Conservation (phyloP, 2,888 invertebrate genomes). For the Dasypogon diadema region DNA sequence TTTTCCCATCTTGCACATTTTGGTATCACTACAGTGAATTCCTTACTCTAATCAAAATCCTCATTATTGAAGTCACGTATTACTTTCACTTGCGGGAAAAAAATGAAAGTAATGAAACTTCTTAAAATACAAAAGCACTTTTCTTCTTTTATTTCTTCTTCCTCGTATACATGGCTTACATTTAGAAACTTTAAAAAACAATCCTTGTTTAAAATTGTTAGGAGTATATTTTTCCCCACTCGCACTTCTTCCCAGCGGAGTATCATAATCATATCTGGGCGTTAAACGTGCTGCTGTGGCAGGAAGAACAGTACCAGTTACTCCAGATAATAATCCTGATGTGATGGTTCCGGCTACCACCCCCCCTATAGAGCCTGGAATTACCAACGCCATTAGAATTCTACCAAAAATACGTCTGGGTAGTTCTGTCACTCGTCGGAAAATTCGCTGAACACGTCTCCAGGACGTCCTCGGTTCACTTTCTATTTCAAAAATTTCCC, state of each 20-base stretch:
- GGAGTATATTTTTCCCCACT: not conserved
- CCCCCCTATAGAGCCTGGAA: slow-evolving; percentile 30
- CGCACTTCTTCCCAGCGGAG: not conserved
- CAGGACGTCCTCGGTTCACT: slow-evolving; percentile 17
- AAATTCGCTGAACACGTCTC: not conserved
- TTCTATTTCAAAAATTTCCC: not conserved
- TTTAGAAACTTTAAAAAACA: not conserved
- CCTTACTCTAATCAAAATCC: no score
- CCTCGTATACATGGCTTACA: not conserved
- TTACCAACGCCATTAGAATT: slow-evolving; percentile 33
- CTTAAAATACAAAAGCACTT: not conserved
- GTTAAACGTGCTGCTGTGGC: not conserved
- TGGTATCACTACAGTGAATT: no score
- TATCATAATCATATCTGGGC: not conserved
- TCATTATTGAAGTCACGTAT: no score
- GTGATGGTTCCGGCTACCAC: slow-evolving; percentile 16
- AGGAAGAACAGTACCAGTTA: not conserved
- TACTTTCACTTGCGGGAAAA: no score
- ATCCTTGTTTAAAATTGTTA: not conserved
- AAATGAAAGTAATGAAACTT: no score
- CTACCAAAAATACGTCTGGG: slow-evolving; percentile 6
- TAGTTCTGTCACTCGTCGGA: not conserved
- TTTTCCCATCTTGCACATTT: no score
- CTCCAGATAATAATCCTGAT: slow-evolving; percentile 1
- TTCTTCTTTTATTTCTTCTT: not conserved